Conservation (phyloP, 2,888 invertebrate genomes). For the Orthosia incerta region DNA sequence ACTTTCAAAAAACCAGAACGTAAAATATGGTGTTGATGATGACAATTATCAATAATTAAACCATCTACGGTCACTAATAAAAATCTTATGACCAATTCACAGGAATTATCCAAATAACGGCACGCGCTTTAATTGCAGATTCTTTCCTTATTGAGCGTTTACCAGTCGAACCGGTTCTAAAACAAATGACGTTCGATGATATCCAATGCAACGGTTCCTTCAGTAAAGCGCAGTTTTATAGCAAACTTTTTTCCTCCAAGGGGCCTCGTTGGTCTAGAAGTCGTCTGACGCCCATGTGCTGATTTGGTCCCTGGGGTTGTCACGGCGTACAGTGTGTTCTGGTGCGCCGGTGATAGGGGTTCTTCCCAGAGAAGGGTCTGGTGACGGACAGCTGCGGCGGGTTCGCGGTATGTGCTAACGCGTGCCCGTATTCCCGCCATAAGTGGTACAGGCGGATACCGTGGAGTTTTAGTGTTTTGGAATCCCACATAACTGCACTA, state of each 20-base stretch:
- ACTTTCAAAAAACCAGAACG: neutral
- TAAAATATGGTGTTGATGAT: neutral
- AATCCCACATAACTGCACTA: too few species aligned
- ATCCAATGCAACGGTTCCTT: slow-evolving; percentile 10
- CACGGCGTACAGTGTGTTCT: too few species aligned
- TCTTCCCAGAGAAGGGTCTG: too few species aligned
- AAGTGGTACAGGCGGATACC: too few species aligned
- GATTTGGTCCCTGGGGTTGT: too few species aligned
- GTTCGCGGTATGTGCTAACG: too few species aligned
- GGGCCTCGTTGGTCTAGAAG: too few species aligned
- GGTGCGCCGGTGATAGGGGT: too few species aligned
- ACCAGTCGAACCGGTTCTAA: slow-evolving; percentile 30
- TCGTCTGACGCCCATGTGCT: too few species aligned
- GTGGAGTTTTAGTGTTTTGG: too few species aligned
- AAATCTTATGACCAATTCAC: neutral
- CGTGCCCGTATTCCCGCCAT: too few species aligned
- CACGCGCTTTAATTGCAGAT: slow-evolving; percentile 31
- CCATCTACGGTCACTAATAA: neutral
- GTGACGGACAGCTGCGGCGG: too few species aligned
- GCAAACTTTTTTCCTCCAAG: neutral
- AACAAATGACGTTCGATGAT: slow-evolving; percentile 22
- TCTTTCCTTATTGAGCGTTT: slow-evolving; percentile 1
- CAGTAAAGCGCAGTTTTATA: slow-evolving; percentile 12
- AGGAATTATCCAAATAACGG: slow-evolving; percentile 37
- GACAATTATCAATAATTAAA: neutral